Evolutionary conservation across 2,797 vertebrate species (phyloP).

Genomic region (Acanthurus tractus): DNA sequence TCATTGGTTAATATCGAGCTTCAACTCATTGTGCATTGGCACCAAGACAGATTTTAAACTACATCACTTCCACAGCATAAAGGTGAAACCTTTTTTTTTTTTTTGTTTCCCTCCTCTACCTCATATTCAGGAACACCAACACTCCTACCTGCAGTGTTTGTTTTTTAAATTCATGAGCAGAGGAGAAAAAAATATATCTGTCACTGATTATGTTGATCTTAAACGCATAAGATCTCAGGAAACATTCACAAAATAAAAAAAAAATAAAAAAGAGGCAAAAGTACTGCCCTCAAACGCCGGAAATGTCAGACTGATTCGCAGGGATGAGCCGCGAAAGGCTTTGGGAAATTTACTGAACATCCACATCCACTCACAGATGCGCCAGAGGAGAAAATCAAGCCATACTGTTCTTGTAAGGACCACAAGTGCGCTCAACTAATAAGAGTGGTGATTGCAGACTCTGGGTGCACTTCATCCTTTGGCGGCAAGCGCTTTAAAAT

Average conservation of each 20-base stretch:
- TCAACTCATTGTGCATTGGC: slow-evolving; percentile 6
- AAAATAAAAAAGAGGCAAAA: not conserved
- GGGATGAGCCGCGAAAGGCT: slow-evolving; percentile 22
- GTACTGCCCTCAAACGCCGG: slow-evolving; percentile 2
- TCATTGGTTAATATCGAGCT: slow-evolving; percentile 3
- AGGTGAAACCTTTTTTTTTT: slow-evolving; percentile 10
- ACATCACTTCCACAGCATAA: slow-evolving; percentile 17
- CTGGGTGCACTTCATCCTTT: not conserved
- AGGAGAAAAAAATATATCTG: not conserved
- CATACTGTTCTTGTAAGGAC: not conserved
- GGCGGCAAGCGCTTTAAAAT: slow-evolving; percentile 17
- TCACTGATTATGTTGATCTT: not conserved
- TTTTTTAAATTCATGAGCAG: not conserved
- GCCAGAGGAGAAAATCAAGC: slow-evolving; percentile 23
- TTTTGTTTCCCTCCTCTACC: not conserved
- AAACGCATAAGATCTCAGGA: not conserved
- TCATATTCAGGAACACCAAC: slow-evolving; percentile 6
- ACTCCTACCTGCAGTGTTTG: slow-evolving; percentile 12
- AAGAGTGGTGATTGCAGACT: slow-evolving; percentile 12
- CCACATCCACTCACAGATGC: slow-evolving; percentile 38
- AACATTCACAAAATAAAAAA: not conserved
- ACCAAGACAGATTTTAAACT: not conserved
- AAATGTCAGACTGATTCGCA: slow-evolving; percentile 32
- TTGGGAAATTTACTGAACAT: slow-evolving; percentile 1
- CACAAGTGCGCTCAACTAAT: slow-evolving; percentile 43